A percentile compares a stretch with the other conserved stretches of the same genome.
These are phyloP conservation scores for Oryzias dopingdopingensis DNA, from an alignment of 2,797 vertebrate genomes.

Conservation along the genomic window DNA sequence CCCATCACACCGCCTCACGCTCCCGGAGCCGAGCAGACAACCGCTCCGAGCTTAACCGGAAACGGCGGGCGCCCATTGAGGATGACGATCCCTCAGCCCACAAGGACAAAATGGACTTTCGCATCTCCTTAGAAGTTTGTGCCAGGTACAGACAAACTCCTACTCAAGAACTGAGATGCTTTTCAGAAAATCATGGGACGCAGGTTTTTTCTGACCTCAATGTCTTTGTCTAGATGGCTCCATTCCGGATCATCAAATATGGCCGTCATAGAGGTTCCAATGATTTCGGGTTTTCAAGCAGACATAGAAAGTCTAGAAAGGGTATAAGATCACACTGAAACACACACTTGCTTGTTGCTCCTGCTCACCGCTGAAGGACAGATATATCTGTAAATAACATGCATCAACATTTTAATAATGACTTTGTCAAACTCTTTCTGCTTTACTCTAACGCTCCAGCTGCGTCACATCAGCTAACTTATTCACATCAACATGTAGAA, in stretches of 20 bases:
- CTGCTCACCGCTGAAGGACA: not conserved
- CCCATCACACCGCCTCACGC: slow-evolving; percentile 46
- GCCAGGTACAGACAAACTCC: slow-evolving; percentile 75
- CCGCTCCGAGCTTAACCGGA: slow-evolving; percentile 72
- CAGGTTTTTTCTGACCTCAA: not conserved
- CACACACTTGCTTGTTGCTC: not conserved
- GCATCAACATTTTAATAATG: slow-evolving; percentile 79
- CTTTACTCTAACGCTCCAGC: slow-evolving; percentile 20
- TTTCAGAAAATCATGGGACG: not conserved
- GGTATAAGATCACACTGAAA: slow-evolving; percentile 66
- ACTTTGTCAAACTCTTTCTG: slow-evolving; percentile 61
- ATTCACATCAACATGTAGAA: slow-evolving; percentile 9
- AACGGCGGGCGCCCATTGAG: slow-evolving; percentile 74
- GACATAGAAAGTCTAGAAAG: slow-evolving; percentile 89
- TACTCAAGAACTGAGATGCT: not conserved
- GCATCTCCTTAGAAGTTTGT: slow-evolving; percentile 87
- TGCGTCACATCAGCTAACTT: slow-evolving; percentile 2
- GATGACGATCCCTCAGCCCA: slow-evolving; percentile 88
- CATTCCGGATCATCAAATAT: slow-evolving; percentile 93
- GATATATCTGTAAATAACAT: slow-evolving; percentile 32
- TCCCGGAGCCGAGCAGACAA: slow-evolving; percentile 72
- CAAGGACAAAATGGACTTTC: slow-evolving; percentile 87
- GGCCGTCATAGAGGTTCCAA: slow-evolving; percentile 89
- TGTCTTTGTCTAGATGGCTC: slow-evolving; percentile 81
- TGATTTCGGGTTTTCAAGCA: slow-evolving; percentile 88